Base-by-base conservation (phyloP, 2,797 vertebrate genomes). In the Acipenser ruthenus region DNA sequence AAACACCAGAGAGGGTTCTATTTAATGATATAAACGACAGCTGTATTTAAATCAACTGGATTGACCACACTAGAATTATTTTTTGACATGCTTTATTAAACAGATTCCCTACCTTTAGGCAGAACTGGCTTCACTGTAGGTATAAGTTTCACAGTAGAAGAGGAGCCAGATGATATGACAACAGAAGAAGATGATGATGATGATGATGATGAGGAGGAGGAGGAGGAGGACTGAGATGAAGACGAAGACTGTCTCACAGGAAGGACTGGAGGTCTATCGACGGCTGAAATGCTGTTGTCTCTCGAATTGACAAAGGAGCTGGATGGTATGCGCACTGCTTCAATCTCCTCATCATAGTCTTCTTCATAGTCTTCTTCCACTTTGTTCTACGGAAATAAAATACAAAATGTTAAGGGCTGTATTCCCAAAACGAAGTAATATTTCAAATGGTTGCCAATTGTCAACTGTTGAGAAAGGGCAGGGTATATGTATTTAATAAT, bases 291-390 rank as follows among this genome's bases (percentile, higher is more conserved):
- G 64, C 65, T 72, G 67, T 66, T 75, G 71, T 79, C 82, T 76
- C 71, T 75, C 10, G 71, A 66, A 1, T 72, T 69, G 50, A 48
- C 10, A 67, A 67, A 76, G 67, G 67, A 37, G 37, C 71, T 62
- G 37, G 70, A 13, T 65, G 66, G 8, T 48, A 52, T 56, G 13
- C 12, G 7, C 2, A 49, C 37, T 72, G 65, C 48, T 73, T 67
- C 2, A 62, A 18, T 7, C 74, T 56, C 1, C 50, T 48, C 49
- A 49, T 74, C 62, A 60, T 71, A 55, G 73, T 83, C 51, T 66
- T 81, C 67, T 74, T 86, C 82, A 69, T 87, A 79, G 75, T 82
- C 79, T 72, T 87, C 83, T 50, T 80, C 85, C 23, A 86, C 85
- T 55, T 55, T 37, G 37, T 37, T 37, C 37, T 37, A 37, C 37